Evolutionary conservation across 1,140 invertebrate species (phyloP), one percentile per base, ranked within the genome.

Genomic region (Oedothorax gibbosus): DNA sequence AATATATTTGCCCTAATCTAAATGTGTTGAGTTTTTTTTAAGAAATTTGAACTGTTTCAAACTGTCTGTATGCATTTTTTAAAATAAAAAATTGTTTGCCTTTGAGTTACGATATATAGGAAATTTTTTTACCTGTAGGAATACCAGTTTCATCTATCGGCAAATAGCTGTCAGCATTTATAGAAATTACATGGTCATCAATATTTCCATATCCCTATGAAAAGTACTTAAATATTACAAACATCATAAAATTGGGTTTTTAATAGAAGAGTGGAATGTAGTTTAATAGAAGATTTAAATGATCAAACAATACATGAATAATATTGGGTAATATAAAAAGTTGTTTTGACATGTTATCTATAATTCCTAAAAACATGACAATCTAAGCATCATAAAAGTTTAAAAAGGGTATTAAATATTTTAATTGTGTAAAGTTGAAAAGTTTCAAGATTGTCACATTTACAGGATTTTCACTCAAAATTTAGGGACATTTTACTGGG

Each of bases 101-200:
- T 10, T 15, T 21, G 21, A 65, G 21, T 65, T 8, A 20, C n/a
- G 7, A 0, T 49, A 35, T 49, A 8, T 69, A 15, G 35, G 14
- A 20, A 18, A 50, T 65, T 77, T 21, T 56, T 72, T 87, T 87
- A 91, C 91, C 92, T 57, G 94, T 96, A 14, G 96, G 95, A 87
- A 97, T 95, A 7, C 92, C 92, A n/a, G 92, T 91, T 0, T 91
- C 87, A 87, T 96, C 93, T 0, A 95, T 93, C 76, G 95, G 94
- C 0, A 94, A 95, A 88, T 94, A 96, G 35, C 90, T 90, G 90
- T 96, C 93, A 50, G 95, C 94, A 88, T 95, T 94, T 0, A 98
- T 92, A 0, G 88, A 90, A 6, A 97, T 90, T 20, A 91, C 88
- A 89, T 98, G 97, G 66, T 95, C 93, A 86, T 94, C 93, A n/a